Conservation (phyloP, 2,888 invertebrate genomes). For the Spodoptera picta region DNA sequence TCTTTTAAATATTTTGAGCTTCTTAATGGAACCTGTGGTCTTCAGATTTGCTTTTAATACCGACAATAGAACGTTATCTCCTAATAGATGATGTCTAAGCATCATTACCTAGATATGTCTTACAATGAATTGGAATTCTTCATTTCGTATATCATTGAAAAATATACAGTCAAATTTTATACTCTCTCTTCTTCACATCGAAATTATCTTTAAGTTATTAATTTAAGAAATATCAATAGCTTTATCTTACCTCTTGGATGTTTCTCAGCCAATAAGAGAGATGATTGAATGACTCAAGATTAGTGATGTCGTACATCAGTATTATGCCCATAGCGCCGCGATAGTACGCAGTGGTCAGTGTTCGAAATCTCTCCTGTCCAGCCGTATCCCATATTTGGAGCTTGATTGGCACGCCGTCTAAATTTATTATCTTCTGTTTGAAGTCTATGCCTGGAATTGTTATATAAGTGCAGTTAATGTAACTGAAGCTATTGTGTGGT, state of each 20-base stretch:
- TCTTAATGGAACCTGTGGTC: no score
- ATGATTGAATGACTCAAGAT: slow-evolving; percentile 96
- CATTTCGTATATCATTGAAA: slow-evolving; percentile 15
- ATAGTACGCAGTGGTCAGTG: slow-evolving; percentile 96
- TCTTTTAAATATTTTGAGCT: no score
- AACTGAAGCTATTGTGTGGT: slow-evolving; percentile 20
- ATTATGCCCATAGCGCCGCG: slow-evolving; percentile 97
- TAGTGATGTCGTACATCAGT: slow-evolving; percentile 96
- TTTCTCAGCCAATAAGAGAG: slow-evolving; percentile 96
- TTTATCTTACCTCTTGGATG: slow-evolving; percentile 93
- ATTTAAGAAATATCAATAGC: slow-evolving; percentile 6
- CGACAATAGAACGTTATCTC: slow-evolving; percentile 17
- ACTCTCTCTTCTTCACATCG: no score
- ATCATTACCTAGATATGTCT: slow-evolving; percentile 7
- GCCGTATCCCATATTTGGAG: slow-evolving; percentile 97
- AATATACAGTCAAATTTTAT: slow-evolving; percentile 2
- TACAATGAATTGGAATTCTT: no score
- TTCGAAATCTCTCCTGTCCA: slow-evolving; percentile 92
- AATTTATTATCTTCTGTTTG: slow-evolving; percentile 96
- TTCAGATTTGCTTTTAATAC: slow-evolving; percentile 15
- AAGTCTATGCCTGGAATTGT: slow-evolving; percentile 93
- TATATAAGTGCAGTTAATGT: slow-evolving; percentile 23
- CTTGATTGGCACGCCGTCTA: slow-evolving; percentile 95
- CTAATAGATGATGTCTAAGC: slow-evolving; percentile 25
- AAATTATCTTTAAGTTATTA: no score